Evolutionary conservation across 2,797 vertebrate species (phyloP), one percentile per base, ranked within the genome.

Genomic region (Danio tinwini): DNA sequence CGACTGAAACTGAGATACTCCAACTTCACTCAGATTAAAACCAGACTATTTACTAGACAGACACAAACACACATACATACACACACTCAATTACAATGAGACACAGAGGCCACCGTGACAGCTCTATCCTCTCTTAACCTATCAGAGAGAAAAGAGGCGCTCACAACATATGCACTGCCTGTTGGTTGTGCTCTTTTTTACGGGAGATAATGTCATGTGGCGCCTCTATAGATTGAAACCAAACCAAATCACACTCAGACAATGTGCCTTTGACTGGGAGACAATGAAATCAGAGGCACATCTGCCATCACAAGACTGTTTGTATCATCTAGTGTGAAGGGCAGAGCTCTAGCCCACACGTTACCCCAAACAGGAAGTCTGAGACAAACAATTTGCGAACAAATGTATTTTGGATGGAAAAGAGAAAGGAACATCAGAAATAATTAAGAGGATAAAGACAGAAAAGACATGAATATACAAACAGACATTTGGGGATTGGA

Each of bases 1-100:
- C 67, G 42, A 53, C 50, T 76, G 83, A 83, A 86, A 84, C 72
- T 81, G 81, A 84, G 83, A 83, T 65, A 86, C 83, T 84, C 67
- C 47, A 79, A 82, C 77, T 82, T 58, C 50, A 63, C 50, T 71
- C 70, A 68, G 45, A 77, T 67, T 78, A 83, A 81, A 65, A 79
- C 17, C 74, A 37, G 63, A 79, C 49, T 70, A 77, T 76, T 77
- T 82, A 76, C 67, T 80, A 74, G 52, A 58, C 42, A 74, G 13
- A 63, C 29, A 76, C 68, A 49, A 58, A 67, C 42, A 74, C 63
- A 80, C 19, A 62, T 16, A 62, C 40, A 52, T 61, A 69, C 63
- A 78, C 52, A 70, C 49, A 78, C 50, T 53, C 39, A 64, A 49
- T 68, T 17, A 58, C 42, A 74, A 21, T 40, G 68, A 76, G 53